These are phyloP conservation scores for Mya arenaria DNA, from an alignment of 1,140 invertebrate species.

Conservation along the genomic window DNA sequence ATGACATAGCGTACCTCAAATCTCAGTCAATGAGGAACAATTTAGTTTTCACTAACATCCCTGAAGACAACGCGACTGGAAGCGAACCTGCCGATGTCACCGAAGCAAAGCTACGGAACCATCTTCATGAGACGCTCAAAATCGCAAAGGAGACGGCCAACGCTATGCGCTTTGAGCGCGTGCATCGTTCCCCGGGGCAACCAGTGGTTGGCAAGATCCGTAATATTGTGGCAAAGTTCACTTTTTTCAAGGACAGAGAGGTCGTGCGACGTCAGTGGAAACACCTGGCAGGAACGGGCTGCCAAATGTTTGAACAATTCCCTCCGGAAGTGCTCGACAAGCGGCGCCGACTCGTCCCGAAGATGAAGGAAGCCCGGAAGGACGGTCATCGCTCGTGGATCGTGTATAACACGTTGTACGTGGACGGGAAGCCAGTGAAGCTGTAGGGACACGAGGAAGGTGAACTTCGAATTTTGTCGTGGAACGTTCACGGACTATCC, in stretches of 20 bases:
- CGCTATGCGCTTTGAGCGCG: too few species aligned
- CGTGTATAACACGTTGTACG: background rate
- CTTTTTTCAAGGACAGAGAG: constrained; percentile 1
- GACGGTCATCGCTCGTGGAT: background rate
- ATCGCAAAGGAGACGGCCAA: too few species aligned
- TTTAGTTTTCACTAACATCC: too few species aligned
- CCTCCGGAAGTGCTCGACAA: background rate
- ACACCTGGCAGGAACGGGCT: background rate
- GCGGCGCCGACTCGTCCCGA: background rate
- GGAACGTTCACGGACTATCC: constrained; percentile 7
- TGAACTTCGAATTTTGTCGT: too few species aligned
- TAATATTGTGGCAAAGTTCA: constrained; percentile 14
- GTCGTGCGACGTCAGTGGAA: background rate
- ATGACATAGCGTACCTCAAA: too few species aligned
- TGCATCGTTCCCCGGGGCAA: too few species aligned
- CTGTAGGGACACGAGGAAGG: background rate
- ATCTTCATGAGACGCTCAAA: too few species aligned
- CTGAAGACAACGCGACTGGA: too few species aligned
- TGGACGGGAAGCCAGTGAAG: background rate
- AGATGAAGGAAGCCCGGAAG: background rate
- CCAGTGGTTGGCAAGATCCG: too few species aligned
- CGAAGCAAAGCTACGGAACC: too few species aligned
- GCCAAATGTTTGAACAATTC: constrained; percentile 26
- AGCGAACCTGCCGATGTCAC: too few species aligned
- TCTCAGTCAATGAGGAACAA: too few species aligned